Conservation (phyloP, 2,113 vertebrate genomes). For the Peromyscus californicus region DNA sequence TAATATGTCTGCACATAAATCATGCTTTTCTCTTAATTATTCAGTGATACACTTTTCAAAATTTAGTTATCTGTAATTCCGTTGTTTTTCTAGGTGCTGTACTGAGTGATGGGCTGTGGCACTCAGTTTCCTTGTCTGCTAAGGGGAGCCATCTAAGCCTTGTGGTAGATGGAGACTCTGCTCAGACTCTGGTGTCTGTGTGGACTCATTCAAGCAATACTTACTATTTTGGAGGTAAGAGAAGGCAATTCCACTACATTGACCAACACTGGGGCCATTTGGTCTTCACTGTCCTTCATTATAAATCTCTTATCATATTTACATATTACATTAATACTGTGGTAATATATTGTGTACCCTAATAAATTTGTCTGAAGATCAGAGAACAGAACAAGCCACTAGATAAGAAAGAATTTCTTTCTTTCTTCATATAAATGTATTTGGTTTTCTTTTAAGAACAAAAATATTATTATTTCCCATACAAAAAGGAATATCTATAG, state of each 20-base stretch:
- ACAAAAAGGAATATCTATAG: constrained; percentile 84
- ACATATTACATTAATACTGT: not conserved
- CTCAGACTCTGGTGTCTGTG: constrained; percentile 82
- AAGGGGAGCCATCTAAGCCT: constrained; percentile 88
- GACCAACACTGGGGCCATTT: not conserved
- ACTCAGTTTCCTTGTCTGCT: constrained; percentile 89
- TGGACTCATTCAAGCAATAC: constrained; percentile 82
- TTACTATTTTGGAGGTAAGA: constrained; percentile 93
- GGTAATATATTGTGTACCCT: too few relatives aligned
- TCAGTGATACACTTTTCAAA: not conserved
- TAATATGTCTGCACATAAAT: not conserved
- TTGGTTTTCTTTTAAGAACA: constrained; percentile 13
- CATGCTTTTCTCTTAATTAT: not conserved
- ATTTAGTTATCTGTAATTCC: not conserved
- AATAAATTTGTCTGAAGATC: too few relatives aligned
- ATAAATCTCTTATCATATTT: not conserved
- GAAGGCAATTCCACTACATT: not conserved
- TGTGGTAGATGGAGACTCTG: constrained; percentile 87
- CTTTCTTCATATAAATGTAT: not conserved
- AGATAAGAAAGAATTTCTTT: not conserved
- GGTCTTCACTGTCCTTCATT: not conserved
- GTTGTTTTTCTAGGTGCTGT: constrained; percentile 85
- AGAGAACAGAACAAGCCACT: too few relatives aligned
- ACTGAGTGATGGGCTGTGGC: constrained; percentile 94
- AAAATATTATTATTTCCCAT: constrained; percentile 68